Evolutionary conservation across 2,797 vertebrate species (phyloP).

Genomic region (Steatocranus sp.): DNA sequence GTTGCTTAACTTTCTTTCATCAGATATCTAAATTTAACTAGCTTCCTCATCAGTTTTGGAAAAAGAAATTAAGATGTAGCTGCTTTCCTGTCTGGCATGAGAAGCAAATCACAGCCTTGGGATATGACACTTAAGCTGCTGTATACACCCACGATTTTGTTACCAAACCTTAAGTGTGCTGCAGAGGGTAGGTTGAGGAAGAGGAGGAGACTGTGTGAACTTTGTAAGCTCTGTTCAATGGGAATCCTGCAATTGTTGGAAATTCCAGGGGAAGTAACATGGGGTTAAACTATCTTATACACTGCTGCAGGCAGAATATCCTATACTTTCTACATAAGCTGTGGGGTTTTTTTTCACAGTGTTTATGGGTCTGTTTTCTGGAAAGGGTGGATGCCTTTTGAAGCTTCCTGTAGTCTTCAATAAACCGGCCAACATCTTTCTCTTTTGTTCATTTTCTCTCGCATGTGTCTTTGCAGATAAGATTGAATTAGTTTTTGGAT

Average conservation of each 20-base stretch:
- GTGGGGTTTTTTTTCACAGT: accelerated
- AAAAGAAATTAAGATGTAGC: neutral
- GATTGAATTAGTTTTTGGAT: neutral
- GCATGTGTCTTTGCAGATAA: neutral
- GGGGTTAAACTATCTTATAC: neutral
- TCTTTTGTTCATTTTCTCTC: neutral
- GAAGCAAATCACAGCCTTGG: neutral
- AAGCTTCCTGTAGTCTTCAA: neutral
- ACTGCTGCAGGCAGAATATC: neutral
- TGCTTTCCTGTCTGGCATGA: neutral
- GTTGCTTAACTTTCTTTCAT: neutral
- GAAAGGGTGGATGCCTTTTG: neutral
- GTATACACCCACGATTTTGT: neutral
- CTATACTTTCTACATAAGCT: neutral
- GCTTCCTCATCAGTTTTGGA: neutral
- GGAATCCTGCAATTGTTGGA: neutral
- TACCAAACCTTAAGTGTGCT: neutral
- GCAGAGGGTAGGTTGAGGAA: neutral
- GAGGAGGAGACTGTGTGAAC: conserved; percentile 12
- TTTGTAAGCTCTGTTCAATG: neutral
- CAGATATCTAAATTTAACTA: neutral
- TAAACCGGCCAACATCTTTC: neutral
- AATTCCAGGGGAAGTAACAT: neutral
- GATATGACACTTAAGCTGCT: neutral
- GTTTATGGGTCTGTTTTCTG: neutral